Conservation (phyloP, 1,140 invertebrate species). For the Drosophila sucinea region DNA sequence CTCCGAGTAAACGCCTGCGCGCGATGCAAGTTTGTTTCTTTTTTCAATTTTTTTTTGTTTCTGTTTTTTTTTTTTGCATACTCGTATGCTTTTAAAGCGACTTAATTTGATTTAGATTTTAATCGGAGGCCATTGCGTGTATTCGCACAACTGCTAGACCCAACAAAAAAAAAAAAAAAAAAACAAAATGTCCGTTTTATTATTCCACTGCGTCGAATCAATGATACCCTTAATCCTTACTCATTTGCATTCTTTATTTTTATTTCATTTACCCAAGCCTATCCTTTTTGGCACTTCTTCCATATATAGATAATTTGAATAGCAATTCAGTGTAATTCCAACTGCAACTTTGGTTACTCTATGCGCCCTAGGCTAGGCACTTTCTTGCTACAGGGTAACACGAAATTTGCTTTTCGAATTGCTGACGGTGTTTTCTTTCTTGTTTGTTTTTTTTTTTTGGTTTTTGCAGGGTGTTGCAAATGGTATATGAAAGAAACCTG, state of each 20-base stretch:
- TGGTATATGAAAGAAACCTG: not conserved
- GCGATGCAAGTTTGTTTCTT: constrained; percentile 28
- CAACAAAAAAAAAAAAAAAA: constrained; percentile 20
- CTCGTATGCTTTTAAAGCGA: constrained; percentile 74
- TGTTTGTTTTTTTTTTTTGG: not conserved
- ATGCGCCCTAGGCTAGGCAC: not conserved
- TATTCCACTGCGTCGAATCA: not conserved
- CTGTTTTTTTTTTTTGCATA: constrained; percentile 58
- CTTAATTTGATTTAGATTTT: constrained; percentile 81
- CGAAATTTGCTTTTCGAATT: not conserved
- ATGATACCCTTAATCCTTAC: not conserved
- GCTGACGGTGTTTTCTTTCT: not conserved
- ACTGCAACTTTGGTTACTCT: too few relatives aligned
- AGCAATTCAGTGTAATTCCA: too few relatives aligned
- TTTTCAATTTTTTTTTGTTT: constrained; percentile 32
- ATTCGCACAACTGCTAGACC: constrained; percentile 61
- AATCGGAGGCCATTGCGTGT: constrained; percentile 74
- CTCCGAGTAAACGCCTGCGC: constrained; percentile 63
- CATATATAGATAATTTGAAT: too few relatives aligned
- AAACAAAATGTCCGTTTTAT: constrained; percentile 12
- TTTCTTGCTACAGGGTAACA: not conserved
- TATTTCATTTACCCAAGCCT: too few relatives aligned
- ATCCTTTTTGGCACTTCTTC: too few relatives aligned
- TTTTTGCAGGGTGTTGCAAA: too few relatives aligned
- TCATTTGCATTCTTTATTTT: not conserved